Evolutionary conservation across 2,888 invertebrate species (phyloP), one percentile per base, ranked within the genome.

Genomic region (Malthinus flaveolus): DNA sequence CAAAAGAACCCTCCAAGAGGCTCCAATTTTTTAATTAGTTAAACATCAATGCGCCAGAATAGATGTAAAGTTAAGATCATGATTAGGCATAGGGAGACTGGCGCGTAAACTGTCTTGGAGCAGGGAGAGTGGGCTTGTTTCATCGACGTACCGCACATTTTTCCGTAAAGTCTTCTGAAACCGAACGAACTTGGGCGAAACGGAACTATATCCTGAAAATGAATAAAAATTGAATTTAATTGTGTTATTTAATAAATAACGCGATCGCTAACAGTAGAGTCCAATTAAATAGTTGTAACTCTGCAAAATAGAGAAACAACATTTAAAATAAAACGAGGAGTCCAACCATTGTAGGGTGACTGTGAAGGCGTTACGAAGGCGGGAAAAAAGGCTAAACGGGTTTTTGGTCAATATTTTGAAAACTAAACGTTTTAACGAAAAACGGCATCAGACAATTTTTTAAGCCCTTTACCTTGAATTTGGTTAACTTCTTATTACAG

Each of bases 21-120:
- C 87, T 89, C 98, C 97, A 98, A 66, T 87, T 87, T 77, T 97
- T 97, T 74, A 96, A 89, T 51, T 90, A 84, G 61, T 91, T 89
- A 78, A 98, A 98, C 65, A 97, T 83, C 59, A 93, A 82, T 1
- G 96, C 92, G 9, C 97, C 97, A 33, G 93, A 87, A 57, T 90
- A 89, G 70, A 97, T 87, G 79, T 97, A 97, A n/a, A 66, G 89
- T 84, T 46, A 93, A 82, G 71, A 97, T 87, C 39, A 97, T 88
- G 66, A 93, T 81, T 60, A 96, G 81, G 74, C 95, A 95, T 49
- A 97, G 84, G 51, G 88, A 85, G 58, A 96, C 88, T 46, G 97
- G 97, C 59, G 97, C 95, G 65, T 91, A 84, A 50, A 90, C 86
- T 66, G 84, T 83, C 68, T 83, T 82, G 34, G 82, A 74, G 70